phyloP scores from a whole-genome alignment of 2,797 vertebrate genomes.

The Enteromius unitaeniatus region DNA sequence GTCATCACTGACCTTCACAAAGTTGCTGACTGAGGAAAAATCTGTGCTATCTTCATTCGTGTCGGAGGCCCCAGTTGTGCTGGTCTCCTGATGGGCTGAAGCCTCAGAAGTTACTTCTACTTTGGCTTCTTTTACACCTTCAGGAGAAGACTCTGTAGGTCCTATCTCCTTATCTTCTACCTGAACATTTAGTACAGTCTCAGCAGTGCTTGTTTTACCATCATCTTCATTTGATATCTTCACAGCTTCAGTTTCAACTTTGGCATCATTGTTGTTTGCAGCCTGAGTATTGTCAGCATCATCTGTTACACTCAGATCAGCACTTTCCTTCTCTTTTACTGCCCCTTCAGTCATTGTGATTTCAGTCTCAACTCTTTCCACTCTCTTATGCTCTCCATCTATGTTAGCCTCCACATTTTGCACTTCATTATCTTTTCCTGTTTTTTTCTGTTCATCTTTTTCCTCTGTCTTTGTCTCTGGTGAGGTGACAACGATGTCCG shows the following conservation, averaged over 20 bases:
- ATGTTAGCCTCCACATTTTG: not conserved
- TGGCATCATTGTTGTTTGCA: not conserved
- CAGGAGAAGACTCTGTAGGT: constrained; percentile 1
- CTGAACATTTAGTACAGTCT: constrained; percentile 36
- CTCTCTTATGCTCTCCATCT: not conserved
- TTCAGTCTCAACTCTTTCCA: constrained; percentile 39
- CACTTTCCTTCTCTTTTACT: constrained; percentile 7
- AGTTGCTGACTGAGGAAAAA: constrained; percentile 64
- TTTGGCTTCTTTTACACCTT: constrained; percentile 19
- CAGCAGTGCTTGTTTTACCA: constrained; percentile 8
- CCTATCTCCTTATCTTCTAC: not conserved
- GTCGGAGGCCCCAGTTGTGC: constrained; percentile 61
- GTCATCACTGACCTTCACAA: constrained; percentile 61
- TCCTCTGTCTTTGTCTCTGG: not conserved
- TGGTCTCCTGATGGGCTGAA: constrained; percentile 65
- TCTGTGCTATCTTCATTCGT: constrained; percentile 69
- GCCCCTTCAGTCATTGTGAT: constrained; percentile 51
- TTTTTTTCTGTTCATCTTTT: constrained; percentile 30
- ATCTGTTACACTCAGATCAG: not conserved
- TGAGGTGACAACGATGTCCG: not conserved
- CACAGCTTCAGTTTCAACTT: constrained; percentile 28
- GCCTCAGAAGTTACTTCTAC: constrained; percentile 61
- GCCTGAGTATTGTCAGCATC: constrained; percentile 48
- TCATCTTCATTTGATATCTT: constrained; percentile 42
- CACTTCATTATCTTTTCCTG: not conserved